phyloP scores from a whole-genome alignment of 2,888 invertebrate species.

The Dynastes hyllus region DNA sequence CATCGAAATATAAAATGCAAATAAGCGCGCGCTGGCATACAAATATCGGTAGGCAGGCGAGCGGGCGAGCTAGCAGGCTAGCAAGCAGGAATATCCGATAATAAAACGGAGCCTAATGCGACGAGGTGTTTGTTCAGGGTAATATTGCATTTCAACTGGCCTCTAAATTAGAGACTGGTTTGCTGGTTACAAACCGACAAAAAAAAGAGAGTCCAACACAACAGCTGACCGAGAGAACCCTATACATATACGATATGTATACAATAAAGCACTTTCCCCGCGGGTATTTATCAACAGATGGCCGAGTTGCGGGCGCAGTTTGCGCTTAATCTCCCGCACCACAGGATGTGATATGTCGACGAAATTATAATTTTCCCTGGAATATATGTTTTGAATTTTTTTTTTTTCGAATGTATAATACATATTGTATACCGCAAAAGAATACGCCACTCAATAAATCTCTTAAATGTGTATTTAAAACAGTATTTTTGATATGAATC shows the following conservation, averaged over 20 bases:
- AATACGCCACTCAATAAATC: not conserved
- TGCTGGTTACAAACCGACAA: slow-evolving; percentile 14
- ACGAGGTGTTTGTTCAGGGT: slow-evolving; percentile 42
- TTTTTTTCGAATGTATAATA: not conserved
- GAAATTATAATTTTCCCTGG: slow-evolving; percentile 8
- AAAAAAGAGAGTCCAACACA: slow-evolving; percentile 28
- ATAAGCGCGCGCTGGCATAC: slow-evolving; percentile 26
- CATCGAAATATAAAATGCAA: slow-evolving; percentile 46
- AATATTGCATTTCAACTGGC: slow-evolving; percentile 45
- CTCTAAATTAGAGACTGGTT: slow-evolving; percentile 44
- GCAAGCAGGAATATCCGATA: slow-evolving; percentile 17
- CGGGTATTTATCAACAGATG: slow-evolving; percentile 41
- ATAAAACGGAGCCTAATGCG: slow-evolving; percentile 42
- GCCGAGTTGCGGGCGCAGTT: slow-evolving; percentile 26
- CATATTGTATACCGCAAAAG: too few species aligned
- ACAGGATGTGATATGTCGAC: slow-evolving; percentile 20
- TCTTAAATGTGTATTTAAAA: not conserved
- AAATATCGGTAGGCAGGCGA: not conserved
- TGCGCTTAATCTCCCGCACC: slow-evolving; percentile 41
- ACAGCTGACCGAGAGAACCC: slow-evolving; percentile 31
- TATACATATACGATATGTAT: not conserved
- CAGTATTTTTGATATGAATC: not conserved
- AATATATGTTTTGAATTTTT: slow-evolving; percentile 16
- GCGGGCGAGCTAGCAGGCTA: not conserved
- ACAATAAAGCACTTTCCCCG: slow-evolving; percentile 45